Evolutionary conservation across 2,888 invertebrate species (phyloP), one percentile per base, ranked within the genome.

Genomic region (Siphonodentalium dalli): DNA sequence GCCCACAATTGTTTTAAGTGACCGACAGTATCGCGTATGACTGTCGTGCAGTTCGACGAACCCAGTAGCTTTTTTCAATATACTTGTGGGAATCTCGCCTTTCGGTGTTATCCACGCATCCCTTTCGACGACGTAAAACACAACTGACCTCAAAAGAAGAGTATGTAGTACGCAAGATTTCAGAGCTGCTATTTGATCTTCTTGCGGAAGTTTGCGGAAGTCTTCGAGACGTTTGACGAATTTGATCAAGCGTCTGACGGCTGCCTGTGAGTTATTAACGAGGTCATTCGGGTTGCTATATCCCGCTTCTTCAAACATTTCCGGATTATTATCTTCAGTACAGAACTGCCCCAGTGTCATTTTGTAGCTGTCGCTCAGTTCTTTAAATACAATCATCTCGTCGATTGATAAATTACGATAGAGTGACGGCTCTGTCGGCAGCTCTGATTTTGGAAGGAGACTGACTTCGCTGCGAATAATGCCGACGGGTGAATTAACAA

Each of bases 141-240:
- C 90, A 0, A 92, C 92, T 63, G 96, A 94, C 13, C 95, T 86
- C 45, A 98, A 86, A 53, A 98, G 90, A 88, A 98, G 65, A 0
- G 78, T 74, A 54, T 73, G 73, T 31, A 81, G 68, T 42, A 78
- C 75, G 47, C 72, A 70, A 0, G 95, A 94, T 80, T 94, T 95
- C 8, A 95, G 82, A 11, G 93, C 83, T 20, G 89, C 87, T 46
- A 93, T 88, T 84, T 97, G 96, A 81, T 97, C 96, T 70, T 93
- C 93, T 74, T 95, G 93, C 75, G 93, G 92, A 87, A 98, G 90
- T 73, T 90, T 90, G 78, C 91, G 91, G 82, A 98, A 98, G 2
- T 92, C 91, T 74, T 78, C 81, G 42, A 87, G 79, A 61, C 83
- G 82, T 66, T 87, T 87, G 11, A 86, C 84, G 83, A 87, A 87